Conservation (phyloP, 2,113 vertebrate genomes). For the Brachyistius frenatus region DNA sequence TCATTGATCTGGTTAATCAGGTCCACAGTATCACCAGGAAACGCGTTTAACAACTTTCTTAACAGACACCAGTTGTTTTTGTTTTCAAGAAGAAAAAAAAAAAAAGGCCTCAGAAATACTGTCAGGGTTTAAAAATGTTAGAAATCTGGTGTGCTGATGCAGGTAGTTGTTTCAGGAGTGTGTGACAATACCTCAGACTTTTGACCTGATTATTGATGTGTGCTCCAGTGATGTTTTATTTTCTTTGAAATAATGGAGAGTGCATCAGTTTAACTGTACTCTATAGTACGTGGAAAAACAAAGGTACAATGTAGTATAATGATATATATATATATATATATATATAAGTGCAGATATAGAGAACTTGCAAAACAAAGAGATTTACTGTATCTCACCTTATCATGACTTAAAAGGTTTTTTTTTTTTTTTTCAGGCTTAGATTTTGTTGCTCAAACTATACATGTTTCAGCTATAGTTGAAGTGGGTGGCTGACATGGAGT, state of each 20-base stretch:
- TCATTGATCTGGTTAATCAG: slow-evolving; percentile 27
- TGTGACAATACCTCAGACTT: not conserved
- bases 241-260: not conserved
- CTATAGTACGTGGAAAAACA: not conserved
- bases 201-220: slow-evolving; percentile 6
- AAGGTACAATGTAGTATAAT: not conserved
- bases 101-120: not conserved
- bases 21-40: slow-evolving; percentile 9
- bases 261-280: not conserved
- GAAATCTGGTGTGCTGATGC: not conserved
- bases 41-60: slow-evolving; percentile 17
- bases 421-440: not conserved
- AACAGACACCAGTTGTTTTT: not conserved
- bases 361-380: not conserved
- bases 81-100: not conserved
- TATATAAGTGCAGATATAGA: too few relatives aligned
- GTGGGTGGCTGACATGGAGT: not conserved
- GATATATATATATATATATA: too few relatives aligned
- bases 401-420: not conserved
- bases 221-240: not conserved
- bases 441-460: too few relatives aligned
- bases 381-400: not conserved
- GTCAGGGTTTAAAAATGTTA: not conserved
- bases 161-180: not conserved
- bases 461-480: too few relatives aligned